Base-by-base conservation (phyloP, 2,113 vertebrate species). In the Bubo blakistoni region DNA sequence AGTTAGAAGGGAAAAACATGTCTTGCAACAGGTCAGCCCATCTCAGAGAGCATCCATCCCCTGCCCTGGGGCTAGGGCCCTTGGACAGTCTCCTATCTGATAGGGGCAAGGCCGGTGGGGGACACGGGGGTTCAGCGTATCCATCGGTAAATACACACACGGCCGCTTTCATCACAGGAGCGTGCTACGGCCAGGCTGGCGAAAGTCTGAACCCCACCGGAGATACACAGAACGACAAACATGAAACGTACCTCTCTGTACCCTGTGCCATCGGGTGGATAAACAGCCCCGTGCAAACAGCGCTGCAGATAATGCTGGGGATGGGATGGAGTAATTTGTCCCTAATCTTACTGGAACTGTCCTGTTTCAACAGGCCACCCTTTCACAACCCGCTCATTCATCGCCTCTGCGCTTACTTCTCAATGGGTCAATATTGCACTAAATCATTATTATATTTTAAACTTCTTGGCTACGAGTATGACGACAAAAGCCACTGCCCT, bases 211-310 rank as follows among this genome's bases (percentile, higher is more conserved):
- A 25, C 38, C 29, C 8, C 32, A 3, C 10, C 13, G 4, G 22
- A 51, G 66, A 76, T 42, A 72, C 16, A 29, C 18, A 25, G 88
- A 51, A 65, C 2, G n/a, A 47, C 80, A 94, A 96, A 94, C 78
- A 96, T 1, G 22, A 77, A 70, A 44, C 1, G 3, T 11, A 3
- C 57, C 42, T 79, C 69, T 79, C 51, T 57, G 89, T 42, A 58
- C 54, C 32, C 80, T 7, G 13, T 36, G 91, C 82, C 44, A 44
- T 40, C 4, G 2, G 59, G 78, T 5, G 24, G 58, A 86, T 63
- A 94, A 97, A 97, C 67, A 96, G 86, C 42, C 30, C 67, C 10
- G 0, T 21, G 90, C 90, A 96, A 97, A 96, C 90, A 96, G 44
- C 0, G 0, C 62, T 69, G 92, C 42, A 82, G 97, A 94, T 95